Evolutionary conservation across 2,888 invertebrate species (phyloP), one percentile per base, ranked within the genome.

Genomic region (Cosmia pyralina): DNA sequence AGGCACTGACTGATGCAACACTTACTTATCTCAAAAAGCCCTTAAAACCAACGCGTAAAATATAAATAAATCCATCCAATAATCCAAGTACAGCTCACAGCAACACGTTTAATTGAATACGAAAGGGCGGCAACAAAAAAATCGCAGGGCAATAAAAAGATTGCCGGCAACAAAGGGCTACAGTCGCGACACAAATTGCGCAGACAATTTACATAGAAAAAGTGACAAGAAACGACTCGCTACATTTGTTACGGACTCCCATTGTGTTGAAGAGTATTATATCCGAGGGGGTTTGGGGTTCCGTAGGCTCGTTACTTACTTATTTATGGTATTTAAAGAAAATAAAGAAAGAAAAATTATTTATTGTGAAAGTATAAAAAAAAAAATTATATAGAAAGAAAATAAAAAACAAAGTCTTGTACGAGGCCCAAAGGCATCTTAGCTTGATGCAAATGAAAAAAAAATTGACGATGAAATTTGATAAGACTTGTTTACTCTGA

Each of bases 181-280:
- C 88, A 88, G 89, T 81, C 85, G 88, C 87, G 88, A 92, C 94
- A 94, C 95, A 95, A 95, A 95, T 95, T 95, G 95, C 94, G 87
- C 84, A 82, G 85, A 88, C 92, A 87, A 94, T 95, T 95, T 95
- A 95, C 94, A 95, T 95, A 94, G 93, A 93, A 94, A 94, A 94
- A 94, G 92, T 93, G 94, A 94, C 94, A 94, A 91, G 90, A 86
- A 88, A 79, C 92, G 92, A 90, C 87, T 89, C 90, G 90, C 90
- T 93, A 94, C 95, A 94, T 95, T 95, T 95, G 95, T 95, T 94
- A 92, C 86, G 75, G 74, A 44, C 72, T 85, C 75, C 93, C 94
- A 95, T 95, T 95, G 95, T 95, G 91, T 94, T 90, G 91, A 87
- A 85, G 89, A 90, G 93, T 92, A 93, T 92, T 92, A 92, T 92